These are phyloP conservation scores for Ovibos moschatus DNA, from an alignment of 2,113 vertebrate genomes.

Conservation along the genomic window DNA sequence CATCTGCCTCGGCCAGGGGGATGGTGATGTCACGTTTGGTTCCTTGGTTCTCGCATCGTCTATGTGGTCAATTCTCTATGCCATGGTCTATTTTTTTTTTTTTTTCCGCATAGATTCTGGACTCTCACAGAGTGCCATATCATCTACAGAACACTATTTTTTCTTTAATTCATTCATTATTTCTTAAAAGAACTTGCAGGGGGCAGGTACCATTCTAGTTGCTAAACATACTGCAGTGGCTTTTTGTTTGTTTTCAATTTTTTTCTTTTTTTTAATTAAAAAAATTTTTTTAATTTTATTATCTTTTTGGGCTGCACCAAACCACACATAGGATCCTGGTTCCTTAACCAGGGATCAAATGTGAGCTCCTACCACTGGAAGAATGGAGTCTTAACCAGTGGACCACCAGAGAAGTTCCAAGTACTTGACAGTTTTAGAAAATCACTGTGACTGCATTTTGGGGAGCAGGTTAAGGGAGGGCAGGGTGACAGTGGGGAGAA, in stretches of 20 bases:
- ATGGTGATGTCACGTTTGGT: accelerated
- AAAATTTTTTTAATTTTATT: not conserved
- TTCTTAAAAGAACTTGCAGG: not conserved
- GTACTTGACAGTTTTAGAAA: not conserved
- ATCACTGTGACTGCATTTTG: not conserved
- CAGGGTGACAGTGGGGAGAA: not conserved
- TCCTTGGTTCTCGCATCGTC: not conserved
- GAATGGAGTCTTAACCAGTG: not conserved
- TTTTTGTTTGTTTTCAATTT: not conserved
- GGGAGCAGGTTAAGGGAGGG: not conserved
- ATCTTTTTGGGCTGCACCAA: not conserved
- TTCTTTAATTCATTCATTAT: not conserved
- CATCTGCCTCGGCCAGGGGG: not conserved
- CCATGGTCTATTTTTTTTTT: not conserved
- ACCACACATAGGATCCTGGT: not conserved
- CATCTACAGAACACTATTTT: not conserved
- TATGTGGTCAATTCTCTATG: not conserved
- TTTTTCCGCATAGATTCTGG: not conserved
- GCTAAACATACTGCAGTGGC: not conserved
- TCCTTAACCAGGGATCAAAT: not conserved
- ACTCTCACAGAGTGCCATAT: not conserved
- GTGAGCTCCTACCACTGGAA: not conserved
- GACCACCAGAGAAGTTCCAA: not conserved
- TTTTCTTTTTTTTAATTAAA: not conserved
- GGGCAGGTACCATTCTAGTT: not conserved